Evolutionary conservation across 35 echinoderm and acorn worm species (phyloP).

Genomic region (Diadema setosum): DNA sequence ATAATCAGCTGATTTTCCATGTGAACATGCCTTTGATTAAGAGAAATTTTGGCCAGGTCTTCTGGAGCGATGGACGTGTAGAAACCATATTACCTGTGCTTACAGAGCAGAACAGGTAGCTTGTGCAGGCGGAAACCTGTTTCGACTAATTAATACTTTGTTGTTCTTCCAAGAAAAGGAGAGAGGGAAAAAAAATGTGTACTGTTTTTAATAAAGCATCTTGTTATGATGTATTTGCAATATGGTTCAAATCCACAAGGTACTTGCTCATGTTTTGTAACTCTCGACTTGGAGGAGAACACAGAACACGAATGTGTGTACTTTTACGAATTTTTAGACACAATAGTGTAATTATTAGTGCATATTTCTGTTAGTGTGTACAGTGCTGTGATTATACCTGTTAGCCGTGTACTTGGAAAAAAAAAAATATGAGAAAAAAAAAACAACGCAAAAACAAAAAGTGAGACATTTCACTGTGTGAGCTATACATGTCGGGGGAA

Average conservation of each 20-base stretch:
- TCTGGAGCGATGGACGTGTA: too few relatives aligned
- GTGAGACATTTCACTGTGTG: too few relatives aligned
- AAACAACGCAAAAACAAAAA: too few relatives aligned
- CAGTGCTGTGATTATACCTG: background rate
- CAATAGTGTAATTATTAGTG: background rate
- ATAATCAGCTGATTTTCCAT: too few relatives aligned
- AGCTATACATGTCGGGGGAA: background rate
- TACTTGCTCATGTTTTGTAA: background rate
- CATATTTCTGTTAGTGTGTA: background rate
- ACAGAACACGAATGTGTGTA: background rate
- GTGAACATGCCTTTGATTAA: too few relatives aligned
- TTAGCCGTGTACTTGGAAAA: background rate
- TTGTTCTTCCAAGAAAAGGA: background rate
- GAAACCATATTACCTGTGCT: too few relatives aligned
- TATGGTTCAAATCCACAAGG: background rate
- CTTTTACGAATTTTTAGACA: background rate
- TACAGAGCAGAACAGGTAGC: too few relatives aligned
- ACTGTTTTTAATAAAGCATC: background rate
- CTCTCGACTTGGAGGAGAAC: background rate
- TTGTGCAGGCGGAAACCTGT: background rate
- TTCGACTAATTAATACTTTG: background rate
- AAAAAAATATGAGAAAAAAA: background rate
- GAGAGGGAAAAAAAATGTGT: background rate
- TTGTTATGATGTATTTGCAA: conserved; percentile 22
- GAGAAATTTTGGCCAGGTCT: too few relatives aligned